Conservation (phyloP, 2,113 vertebrate species). For the Eira barbara region DNA sequence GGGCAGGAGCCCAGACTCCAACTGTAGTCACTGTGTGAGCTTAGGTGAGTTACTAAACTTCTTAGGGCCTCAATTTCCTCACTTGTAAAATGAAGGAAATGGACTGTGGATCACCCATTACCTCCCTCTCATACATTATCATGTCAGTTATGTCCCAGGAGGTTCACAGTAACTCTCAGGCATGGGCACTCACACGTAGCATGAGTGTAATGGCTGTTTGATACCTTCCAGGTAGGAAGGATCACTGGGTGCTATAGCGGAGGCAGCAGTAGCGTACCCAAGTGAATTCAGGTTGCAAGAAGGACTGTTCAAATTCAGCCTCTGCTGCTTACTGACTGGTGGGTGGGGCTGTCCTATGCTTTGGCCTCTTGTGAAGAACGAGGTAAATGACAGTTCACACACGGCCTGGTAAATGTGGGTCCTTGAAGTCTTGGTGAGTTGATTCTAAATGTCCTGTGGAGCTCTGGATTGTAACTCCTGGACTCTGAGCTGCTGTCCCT, state of each 20-base stretch:
- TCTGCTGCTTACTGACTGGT: slow-evolving; percentile 7
- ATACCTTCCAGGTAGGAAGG: not conserved
- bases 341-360: not conserved
- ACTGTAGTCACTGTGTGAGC: not conserved
- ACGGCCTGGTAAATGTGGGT: not conserved
- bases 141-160: not conserved
- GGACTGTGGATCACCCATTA: not conserved
- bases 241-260: not conserved
- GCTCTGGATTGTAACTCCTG: not conserved
- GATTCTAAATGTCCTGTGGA: not conserved
- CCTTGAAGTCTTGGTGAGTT: not conserved
- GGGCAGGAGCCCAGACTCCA: not conserved
- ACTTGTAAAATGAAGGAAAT: not conserved
- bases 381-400: not conserved
- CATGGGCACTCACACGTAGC: not conserved
- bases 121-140: not conserved
- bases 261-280: not conserved
- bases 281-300: not conserved
- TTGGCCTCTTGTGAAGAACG: not conserved
- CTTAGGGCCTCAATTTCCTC: slow-evolving; percentile 23
- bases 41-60: not conserved
- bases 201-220: not conserved
- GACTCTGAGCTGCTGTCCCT: slow-evolving; percentile 20
- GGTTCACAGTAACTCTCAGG: not conserved
- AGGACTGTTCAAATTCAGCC: not conserved